Conservation (phyloP, 2,888 invertebrate species). For the Sycophila texana region DNA sequence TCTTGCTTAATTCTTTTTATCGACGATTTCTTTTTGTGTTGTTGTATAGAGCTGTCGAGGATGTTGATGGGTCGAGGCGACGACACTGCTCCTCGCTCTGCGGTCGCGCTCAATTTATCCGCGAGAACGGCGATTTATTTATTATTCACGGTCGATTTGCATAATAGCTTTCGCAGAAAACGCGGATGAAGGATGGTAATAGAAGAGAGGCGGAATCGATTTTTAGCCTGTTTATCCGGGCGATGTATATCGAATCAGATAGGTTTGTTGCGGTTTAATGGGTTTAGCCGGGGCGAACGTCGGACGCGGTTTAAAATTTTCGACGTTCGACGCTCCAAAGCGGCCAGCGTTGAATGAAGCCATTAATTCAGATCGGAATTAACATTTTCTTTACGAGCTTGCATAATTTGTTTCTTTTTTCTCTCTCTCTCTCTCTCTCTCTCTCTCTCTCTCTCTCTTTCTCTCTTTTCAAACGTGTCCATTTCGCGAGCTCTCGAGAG, state of each 20-base stretch:
- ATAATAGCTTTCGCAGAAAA: slow-evolving; percentile 39
- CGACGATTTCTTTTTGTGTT: slow-evolving; percentile 27
- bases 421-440: too few species aligned
- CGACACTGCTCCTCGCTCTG: slow-evolving; percentile 2
- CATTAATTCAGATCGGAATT: slow-evolving; percentile 31
- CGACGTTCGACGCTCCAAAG: not conserved
- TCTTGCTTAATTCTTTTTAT: not conserved
- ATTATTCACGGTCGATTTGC: slow-evolving; percentile 38
- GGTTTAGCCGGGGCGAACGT: slow-evolving; percentile 4
- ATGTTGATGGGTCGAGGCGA: not conserved
- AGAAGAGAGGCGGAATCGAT: slow-evolving; percentile 13
- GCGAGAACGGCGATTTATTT: slow-evolving; percentile 22
- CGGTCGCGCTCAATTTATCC: slow-evolving; percentile 22
- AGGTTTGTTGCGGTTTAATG: not conserved
- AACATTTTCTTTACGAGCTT: not conserved
- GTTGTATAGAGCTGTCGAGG: slow-evolving; percentile 53
- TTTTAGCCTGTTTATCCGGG: slow-evolving; percentile 23
- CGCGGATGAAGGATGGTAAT: not conserved
- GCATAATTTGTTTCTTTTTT: slow-evolving; percentile 4
- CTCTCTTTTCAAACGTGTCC: not conserved
- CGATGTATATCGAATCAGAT: slow-evolving; percentile 18
- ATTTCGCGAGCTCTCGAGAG: not conserved
- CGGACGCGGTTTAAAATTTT: slow-evolving; percentile 2
- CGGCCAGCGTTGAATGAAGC: slow-evolving; percentile 14
- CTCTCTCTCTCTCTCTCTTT: too few species aligned